These are phyloP conservation scores for Anoura caudifer DNA, from an alignment of 2,113 vertebrate genomes.

Conservation along the genomic window DNA sequence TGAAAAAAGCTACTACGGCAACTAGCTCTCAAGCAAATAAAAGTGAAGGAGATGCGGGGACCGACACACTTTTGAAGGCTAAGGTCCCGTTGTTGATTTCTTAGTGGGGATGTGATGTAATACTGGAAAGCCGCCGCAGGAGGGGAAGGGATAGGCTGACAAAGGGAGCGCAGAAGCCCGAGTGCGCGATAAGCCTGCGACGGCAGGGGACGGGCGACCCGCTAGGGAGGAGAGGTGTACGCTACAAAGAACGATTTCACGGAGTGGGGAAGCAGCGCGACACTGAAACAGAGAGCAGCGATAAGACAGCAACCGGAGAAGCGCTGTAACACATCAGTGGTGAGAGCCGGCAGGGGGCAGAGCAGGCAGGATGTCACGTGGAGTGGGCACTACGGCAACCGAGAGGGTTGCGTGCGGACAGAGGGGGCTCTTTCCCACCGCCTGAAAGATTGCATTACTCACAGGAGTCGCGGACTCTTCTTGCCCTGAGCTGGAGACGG, in stretches of 20 bases:
- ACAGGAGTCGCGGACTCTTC: slow-evolving; percentile 70
- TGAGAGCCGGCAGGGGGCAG: slow-evolving; percentile 54
- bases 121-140: background rate
- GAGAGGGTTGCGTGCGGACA: slow-evolving; percentile 31
- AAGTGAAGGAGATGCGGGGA: accelerated
- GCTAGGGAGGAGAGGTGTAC: accelerated
- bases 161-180: slow-evolving; percentile 12
- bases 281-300: background rate
- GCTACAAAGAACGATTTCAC: background rate
- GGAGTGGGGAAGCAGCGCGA: background rate
- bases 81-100: background rate
- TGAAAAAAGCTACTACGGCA: background rate
- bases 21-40: background rate
- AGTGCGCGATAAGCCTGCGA: background rate
- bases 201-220: background rate
- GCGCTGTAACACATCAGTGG: background rate
- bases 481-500: slow-evolving; percentile 70
- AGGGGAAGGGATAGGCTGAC: background rate
- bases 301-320: accelerated
- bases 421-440: slow-evolving; percentile 54
- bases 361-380: slow-evolving; percentile 55
- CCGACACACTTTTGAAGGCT: no score
- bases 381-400: slow-evolving; percentile 68
- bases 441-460: slow-evolving; percentile 60
- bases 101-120: background rate